Base-by-base conservation (phyloP, 2,888 invertebrate species). In the Mactromeris polynyma region DNA sequence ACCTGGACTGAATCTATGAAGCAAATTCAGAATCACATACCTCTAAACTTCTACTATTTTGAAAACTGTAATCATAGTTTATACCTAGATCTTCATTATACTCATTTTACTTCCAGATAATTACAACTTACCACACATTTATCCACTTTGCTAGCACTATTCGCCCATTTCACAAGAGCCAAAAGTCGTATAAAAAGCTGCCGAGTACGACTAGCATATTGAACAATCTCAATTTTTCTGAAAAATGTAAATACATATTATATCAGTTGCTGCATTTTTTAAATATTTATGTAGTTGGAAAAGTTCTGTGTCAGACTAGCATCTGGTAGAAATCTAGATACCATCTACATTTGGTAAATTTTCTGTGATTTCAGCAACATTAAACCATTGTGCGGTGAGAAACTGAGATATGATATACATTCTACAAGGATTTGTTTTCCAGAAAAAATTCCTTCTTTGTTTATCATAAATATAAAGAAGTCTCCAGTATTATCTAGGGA, bases 151-250 rank as follows among this genome's bases (percentile, higher is more conserved):
- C 99, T 99, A 33, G 99, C 99, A 96, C 99, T 99, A 96, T 98
- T 99, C 0, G 99, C 99, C 99, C 99, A 99, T 97, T 99, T 99
- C 0, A 99, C 99, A 36, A 99, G 97, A 0, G 99, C 99, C 93
- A 99, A 97, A 33, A 99, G 97, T 58, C 99, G 97, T 0, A 99
- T 99, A 97, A 99, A 99, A 69, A 99, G 97, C 96, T 99, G 99
- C 9, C 99, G 97, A 0, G 99, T 99, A 90, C 99, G 97, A 33
- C 99, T 99, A 79, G 99, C 99, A 97, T 99, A 99, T 96, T 99
- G 98, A 7, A 97, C 97, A 86, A 99, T 99, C 97, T 99, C 99
- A 95, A 99, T 98, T 97, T 99, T 99, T 11, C 97, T 96, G 93
- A 82, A 19, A 69, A 19, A 33, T 7, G 19, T 33, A 19, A 33